Conservation (phyloP, 2,113 vertebrate species). For the Motacilla tschutschensis region DNA sequence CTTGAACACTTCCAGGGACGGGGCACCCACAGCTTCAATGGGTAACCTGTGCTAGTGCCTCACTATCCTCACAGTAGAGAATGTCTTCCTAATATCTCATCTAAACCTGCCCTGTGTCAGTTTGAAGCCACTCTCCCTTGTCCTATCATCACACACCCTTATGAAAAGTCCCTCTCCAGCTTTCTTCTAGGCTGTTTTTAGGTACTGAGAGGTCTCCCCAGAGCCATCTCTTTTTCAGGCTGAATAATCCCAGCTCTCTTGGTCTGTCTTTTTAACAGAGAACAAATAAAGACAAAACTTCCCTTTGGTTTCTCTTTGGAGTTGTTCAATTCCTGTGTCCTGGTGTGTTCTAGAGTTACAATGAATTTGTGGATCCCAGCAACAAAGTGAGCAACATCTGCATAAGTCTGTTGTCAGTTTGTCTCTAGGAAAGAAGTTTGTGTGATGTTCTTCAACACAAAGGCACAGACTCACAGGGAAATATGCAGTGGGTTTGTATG, state of each 20-base stretch:
- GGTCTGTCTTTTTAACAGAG: background rate
- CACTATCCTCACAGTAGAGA: background rate
- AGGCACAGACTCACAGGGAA: fast-evolving
- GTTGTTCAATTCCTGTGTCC: background rate
- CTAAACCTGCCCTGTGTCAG: background rate
- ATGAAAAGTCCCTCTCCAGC: background rate
- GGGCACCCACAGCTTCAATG: background rate
- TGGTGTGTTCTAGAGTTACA: background rate
- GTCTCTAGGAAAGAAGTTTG: background rate
- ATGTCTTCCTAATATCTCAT: background rate
- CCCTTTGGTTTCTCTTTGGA: background rate
- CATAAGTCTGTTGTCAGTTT: background rate
- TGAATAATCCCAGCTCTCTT: background rate
- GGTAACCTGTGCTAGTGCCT: background rate
- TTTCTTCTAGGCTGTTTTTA: background rate
- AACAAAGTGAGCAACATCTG: fast-evolving
- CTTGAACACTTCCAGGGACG: background rate
- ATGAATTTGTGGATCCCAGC: background rate
- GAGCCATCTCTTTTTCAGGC: background rate
- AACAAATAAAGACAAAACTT: background rate
- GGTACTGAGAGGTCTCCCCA: background rate
- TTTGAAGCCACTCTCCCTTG: background rate
- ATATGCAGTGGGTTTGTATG: background rate
- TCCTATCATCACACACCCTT: background rate
- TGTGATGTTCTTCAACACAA: background rate